These are phyloP conservation scores for Plutomurus gul DNA, from an alignment of 1,140 invertebrate species.

Conservation along the genomic window DNA sequence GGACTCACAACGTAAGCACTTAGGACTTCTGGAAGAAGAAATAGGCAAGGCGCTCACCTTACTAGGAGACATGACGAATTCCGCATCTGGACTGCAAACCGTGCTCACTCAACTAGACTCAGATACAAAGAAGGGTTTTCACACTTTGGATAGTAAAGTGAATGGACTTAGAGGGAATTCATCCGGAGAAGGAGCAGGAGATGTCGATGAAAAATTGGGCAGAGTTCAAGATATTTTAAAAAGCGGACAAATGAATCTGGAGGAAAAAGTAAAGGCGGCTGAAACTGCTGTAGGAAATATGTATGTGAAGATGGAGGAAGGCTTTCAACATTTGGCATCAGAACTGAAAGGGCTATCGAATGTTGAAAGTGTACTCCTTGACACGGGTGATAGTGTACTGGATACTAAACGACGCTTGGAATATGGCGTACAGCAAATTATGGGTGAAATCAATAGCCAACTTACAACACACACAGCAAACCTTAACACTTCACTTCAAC, in stretches of 20 bases:
- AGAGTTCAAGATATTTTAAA: conserved; percentile 43
- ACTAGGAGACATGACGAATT: conserved; percentile 47
- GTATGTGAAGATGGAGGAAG: conserved; percentile 63
- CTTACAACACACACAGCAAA: conserved; percentile 69
- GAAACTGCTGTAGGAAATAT: conserved; percentile 63
- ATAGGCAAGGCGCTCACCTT: conserved; percentile 45
- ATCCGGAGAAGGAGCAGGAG: background rate
- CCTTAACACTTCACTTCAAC: conserved; percentile 69
- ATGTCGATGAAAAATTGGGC: conserved; percentile 38
- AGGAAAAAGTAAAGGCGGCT: conserved; percentile 59
- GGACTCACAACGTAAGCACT: conserved; percentile 50
- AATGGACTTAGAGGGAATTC: conserved; percentile 14
- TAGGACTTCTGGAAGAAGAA: conserved; percentile 51
- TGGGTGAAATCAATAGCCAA: conserved; percentile 75
- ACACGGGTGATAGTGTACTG: conserved; percentile 81
- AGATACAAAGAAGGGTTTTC: conserved; percentile 45
- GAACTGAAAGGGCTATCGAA: conserved; percentile 68
- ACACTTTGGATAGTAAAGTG: conserved; percentile 38
- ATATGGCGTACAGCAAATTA: conserved; percentile 80
- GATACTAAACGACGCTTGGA: conserved; percentile 82
- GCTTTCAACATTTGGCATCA: conserved; percentile 63
- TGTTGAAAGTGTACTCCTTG: conserved; percentile 77
- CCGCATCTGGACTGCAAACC: conserved; percentile 39
- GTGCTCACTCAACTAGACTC: conserved; percentile 33
- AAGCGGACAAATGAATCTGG: conserved; percentile 48